Percentiles rank a stretch among this genome's conserved stretches.
Evolutionary conservation across 2,797 vertebrate genomes (phyloP).

Genomic region (Phylloscopus collybita): DNA sequence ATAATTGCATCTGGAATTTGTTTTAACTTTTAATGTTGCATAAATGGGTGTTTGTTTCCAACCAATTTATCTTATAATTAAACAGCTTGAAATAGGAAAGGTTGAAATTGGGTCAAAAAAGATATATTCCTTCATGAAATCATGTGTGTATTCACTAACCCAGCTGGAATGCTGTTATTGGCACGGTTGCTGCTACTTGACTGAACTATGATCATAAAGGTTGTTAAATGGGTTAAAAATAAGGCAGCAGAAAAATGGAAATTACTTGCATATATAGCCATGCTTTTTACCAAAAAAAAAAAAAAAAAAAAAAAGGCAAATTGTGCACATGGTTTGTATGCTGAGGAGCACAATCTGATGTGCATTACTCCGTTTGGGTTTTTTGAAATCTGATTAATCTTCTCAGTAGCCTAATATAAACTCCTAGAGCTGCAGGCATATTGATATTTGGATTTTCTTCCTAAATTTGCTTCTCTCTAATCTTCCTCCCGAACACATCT

Average conservation of each 20-base stretch:
- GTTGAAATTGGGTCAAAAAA: slow-evolving; percentile 48
- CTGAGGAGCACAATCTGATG: not conserved
- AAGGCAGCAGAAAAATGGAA: slow-evolving; percentile 52
- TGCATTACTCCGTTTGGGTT: not conserved
- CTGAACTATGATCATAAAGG: slow-evolving; percentile 53
- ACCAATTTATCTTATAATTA: slow-evolving; percentile 53
- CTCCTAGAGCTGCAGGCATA: slow-evolving; percentile 43
- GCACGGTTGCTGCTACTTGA: slow-evolving; percentile 11
- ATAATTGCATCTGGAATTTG: slow-evolving; percentile 61
- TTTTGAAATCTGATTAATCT: slow-evolving; percentile 58
- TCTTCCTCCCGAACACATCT: slow-evolving; percentile 38
- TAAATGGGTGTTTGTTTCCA: slow-evolving; percentile 52
- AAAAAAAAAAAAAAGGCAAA: not conserved
- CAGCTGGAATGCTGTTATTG: slow-evolving; percentile 37
- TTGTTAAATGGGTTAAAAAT: slow-evolving; percentile 60
- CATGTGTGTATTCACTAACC: slow-evolving; percentile 58
- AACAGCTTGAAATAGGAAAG: slow-evolving; percentile 52
- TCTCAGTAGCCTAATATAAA: slow-evolving; percentile 47
- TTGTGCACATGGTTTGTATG: not conserved
- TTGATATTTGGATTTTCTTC: slow-evolving; percentile 65
- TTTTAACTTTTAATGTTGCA: slow-evolving; percentile 48
- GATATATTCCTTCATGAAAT: slow-evolving; percentile 52
- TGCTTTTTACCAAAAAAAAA: not conserved
- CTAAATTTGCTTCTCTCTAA: slow-evolving; percentile 25
- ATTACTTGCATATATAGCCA: slow-evolving; percentile 7